These are phyloP conservation scores for Callimorpha dominula DNA, from an alignment of 2,888 invertebrate species.

Conservation along the genomic window DNA sequence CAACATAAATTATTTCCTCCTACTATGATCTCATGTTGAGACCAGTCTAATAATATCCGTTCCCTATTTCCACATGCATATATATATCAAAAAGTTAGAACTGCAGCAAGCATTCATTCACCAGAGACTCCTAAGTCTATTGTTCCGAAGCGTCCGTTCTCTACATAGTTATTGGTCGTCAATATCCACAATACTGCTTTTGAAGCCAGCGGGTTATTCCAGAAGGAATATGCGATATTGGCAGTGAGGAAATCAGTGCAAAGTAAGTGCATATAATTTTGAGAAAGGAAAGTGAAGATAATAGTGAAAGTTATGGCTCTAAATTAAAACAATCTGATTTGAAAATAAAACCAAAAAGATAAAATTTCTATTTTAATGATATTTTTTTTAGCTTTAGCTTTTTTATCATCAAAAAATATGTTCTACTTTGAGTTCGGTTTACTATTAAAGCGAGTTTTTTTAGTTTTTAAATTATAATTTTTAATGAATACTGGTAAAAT, in stretches of 20 bases:
- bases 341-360: too few species aligned
- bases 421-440: too few species aligned
- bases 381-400: too few species aligned
- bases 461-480: too few species aligned
- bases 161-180: constrained; percentile 56
- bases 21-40: not conserved
- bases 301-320: not conserved
- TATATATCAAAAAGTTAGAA: constrained; percentile 27
- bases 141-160: constrained; percentile 45
- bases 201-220: constrained; percentile 48
- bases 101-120: constrained; percentile 22
- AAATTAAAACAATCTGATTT: too few species aligned
- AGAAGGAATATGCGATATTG: constrained; percentile 6
- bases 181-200: constrained; percentile 57
- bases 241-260: not conserved
- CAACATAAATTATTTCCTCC: too few species aligned
- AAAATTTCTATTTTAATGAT: too few species aligned
- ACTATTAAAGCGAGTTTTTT: too few species aligned
- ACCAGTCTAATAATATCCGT: not conserved
- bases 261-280: not conserved
- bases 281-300: not conserved
- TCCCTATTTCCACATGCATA: not conserved
- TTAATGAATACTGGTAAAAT: too few species aligned
- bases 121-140: constrained; percentile 29
- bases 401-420: too few species aligned